These are phyloP conservation scores for Calonectris borealis DNA, from an alignment of 2,113 vertebrate species.

Conservation along the genomic window DNA sequence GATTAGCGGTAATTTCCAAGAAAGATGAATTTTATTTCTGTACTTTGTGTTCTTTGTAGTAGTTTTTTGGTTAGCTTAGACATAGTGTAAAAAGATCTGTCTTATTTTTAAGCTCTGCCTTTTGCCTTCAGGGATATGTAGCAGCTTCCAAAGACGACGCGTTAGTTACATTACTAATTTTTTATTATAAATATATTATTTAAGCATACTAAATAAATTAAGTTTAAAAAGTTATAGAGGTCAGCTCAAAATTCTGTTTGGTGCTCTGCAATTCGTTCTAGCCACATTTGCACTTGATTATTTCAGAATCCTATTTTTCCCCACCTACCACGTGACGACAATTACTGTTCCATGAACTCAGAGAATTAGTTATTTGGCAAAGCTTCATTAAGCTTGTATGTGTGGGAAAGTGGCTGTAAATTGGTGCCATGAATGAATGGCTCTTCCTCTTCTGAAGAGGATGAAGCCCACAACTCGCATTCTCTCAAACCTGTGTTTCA, in stretches of 20 bases:
- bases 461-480: background rate
- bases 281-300: background rate
- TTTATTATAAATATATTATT: background rate
- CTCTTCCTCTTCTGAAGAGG: background rate
- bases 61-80: background rate
- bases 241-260: background rate
- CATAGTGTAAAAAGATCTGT: background rate
- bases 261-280: background rate
- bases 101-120: background rate
- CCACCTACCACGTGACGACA: background rate
- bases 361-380: background rate
- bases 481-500: background rate
- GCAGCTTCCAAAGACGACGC: background rate
- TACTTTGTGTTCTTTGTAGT: background rate
- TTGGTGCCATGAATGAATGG: background rate
- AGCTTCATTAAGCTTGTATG: background rate
- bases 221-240: background rate
- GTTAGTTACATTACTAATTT: background rate
- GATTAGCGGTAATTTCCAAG: background rate
- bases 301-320: background rate
- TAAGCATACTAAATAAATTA: background rate
- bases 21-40: background rate
- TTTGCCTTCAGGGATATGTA: background rate
- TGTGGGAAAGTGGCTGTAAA: background rate
- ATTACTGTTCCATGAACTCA: background rate